phyloP scores from a whole-genome alignment of 2,113 vertebrate species.

The Scomber japonicus region DNA sequence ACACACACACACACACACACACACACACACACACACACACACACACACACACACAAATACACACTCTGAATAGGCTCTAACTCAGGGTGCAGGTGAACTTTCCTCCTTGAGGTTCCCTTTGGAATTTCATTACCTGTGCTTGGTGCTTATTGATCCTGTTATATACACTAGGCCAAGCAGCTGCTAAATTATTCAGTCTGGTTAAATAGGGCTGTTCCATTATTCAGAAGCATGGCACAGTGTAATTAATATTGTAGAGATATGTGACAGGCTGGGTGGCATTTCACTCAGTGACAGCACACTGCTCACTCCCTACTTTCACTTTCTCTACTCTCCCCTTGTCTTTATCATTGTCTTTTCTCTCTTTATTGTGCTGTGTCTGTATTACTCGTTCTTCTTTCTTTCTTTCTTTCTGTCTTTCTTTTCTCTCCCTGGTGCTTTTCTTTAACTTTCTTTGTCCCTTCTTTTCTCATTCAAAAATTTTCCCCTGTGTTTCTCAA shows the following conservation, averaged over 20 bases:
- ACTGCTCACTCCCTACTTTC: constrained; percentile 53
- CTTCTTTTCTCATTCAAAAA: background rate
- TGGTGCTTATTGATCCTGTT: constrained; percentile 84
- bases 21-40: background rate
- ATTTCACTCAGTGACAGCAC: constrained; percentile 75
- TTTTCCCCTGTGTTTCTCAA: background rate
- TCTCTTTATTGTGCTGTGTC: constrained; percentile 12
- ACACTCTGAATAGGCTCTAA: constrained; percentile 3
- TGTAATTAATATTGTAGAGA: constrained; percentile 90
- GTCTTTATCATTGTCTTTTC: constrained; percentile 38
- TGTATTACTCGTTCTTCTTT: constrained; percentile 4
- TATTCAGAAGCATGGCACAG: constrained; percentile 84
- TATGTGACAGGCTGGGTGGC: constrained; percentile 84
- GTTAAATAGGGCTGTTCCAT: constrained; percentile 88
- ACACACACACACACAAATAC: background rate
- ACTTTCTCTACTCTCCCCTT: constrained; percentile 35
- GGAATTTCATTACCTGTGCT: constrained; percentile 84
- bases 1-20: background rate
- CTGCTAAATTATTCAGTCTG: constrained; percentile 87
- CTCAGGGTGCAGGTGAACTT: constrained; percentile 59
- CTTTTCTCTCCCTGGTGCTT: background rate
- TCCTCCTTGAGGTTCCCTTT: constrained; percentile 73
- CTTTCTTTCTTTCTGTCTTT: background rate
- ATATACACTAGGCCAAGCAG: constrained; percentile 83
- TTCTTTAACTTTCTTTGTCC: constrained; percentile 10